These are phyloP conservation scores for Heliconius charithonia DNA, from an alignment of 2,888 invertebrate genomes.

Conservation along the genomic window DNA sequence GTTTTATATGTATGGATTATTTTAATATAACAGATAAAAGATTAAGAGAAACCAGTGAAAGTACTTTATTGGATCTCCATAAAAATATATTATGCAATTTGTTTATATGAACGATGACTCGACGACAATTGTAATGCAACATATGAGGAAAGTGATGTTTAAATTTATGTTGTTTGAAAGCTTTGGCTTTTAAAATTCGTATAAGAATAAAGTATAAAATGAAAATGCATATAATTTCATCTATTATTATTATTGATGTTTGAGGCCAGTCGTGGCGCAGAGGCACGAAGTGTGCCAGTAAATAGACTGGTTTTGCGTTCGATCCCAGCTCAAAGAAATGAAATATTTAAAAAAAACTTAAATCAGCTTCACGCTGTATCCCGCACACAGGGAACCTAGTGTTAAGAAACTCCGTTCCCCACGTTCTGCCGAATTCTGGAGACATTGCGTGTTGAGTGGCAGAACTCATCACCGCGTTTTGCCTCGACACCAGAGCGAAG, in stretches of 20 bases:
- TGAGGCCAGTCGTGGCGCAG: no score
- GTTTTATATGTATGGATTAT: not conserved
- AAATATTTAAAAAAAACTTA: no score
- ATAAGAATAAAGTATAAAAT: not conserved
- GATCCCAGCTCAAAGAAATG: no score
- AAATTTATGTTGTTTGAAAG: not conserved
- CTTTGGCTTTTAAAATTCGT: not conserved
- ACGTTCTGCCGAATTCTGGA: no score
- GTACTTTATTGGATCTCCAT: constrained; percentile 54
- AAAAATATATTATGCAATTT: constrained; percentile 16
- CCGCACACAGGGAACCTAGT: no score
- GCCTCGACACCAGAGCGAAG: no score
- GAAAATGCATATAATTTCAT: not conserved
- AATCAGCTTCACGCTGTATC: no score
- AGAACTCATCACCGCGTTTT: no score
- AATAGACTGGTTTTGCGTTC: no score
- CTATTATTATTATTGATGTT: not conserved
- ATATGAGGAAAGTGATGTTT: not conserved
- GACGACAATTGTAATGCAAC: not conserved
- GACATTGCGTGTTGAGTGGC: no score
- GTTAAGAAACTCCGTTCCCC: no score
- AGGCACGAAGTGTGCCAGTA: no score
- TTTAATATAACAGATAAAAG: not conserved
- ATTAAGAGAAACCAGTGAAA: constrained; percentile 47
- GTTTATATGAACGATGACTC: not conserved